Evolutionary conservation across 2,797 vertebrate species (phyloP), one percentile per base, ranked within the genome.

Genomic region (Myripristis murdjan): DNA sequence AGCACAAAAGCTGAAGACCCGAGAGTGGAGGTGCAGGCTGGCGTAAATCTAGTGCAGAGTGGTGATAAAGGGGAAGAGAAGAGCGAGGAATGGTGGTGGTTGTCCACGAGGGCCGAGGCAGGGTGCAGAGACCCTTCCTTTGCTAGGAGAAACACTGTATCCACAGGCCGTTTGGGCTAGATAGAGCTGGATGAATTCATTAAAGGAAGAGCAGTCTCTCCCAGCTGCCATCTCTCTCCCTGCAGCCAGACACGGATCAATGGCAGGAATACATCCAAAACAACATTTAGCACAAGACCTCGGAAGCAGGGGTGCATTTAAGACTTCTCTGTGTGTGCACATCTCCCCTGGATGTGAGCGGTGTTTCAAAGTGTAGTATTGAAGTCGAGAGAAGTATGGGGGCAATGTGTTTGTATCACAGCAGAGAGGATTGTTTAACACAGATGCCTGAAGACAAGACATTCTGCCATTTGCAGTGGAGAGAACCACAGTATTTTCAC

Each of bases 181-280:
- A 89, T 89, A 74, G 89, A 93, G 84, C 78, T 82, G 92, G 92
- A 92, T 93, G 94, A 94, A 95, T 95, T 94, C 92, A 95, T 94
- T 93, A 93, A 90, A 90, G 89, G 82, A 87, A 82, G 88, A 83
- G 79, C 84, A 89, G 88, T 90, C 88, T 91, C 92, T 91, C 92
- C 89, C 92, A 94, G 92, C 93, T 92, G 92, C 92, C 92, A 91
- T 93, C 91, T 91, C 91, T 91, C 79, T 90, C 91, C 94, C 94
- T 92, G 90, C 90, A 94, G 95, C 93, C 94, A 95, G 85, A 94
- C 89, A 89, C 89, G 92, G 94, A 95, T 95, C 94, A 94, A 94
- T 95, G 91, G 90, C 83, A 93, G 88, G 92, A 95, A 92, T 87
- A 92, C 91, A 94, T 94, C 93, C 92, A 94, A 94, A 93, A 93